phyloP scores from a whole-genome alignment of 2,113 vertebrate species.

The Cisticola juncidis region DNA sequence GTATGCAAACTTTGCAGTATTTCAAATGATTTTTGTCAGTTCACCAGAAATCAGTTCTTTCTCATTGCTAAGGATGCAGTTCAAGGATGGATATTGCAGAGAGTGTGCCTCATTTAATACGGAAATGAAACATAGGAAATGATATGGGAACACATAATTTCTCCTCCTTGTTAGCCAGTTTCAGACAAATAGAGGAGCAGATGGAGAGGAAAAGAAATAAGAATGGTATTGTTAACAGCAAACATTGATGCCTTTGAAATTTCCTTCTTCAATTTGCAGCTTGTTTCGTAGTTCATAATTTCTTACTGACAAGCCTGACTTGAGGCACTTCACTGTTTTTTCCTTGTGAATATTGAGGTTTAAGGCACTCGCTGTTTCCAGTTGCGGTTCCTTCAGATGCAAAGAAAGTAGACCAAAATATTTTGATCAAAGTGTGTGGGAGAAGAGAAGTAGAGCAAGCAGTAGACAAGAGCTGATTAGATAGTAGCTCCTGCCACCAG shows the following conservation, averaged over 20 bases:
- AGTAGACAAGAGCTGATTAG: conserved; percentile 25
- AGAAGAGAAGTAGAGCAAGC: conserved; percentile 9
- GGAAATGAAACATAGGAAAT: neutral
- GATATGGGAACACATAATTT: neutral
- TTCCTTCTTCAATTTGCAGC: neutral
- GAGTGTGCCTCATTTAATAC: neutral
- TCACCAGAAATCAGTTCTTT: neutral
- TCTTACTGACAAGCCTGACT: neutral
- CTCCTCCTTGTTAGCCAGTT: neutral
- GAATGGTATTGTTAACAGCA: neutral
- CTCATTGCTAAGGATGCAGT: neutral
- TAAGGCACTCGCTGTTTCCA: conserved; percentile 6
- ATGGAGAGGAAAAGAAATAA: neutral
- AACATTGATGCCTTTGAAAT: neutral
- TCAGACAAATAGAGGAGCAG: neutral
- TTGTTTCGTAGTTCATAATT: neutral
- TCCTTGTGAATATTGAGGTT: neutral
- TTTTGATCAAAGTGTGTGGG: conserved; percentile 15
- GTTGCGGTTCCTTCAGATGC: neutral
- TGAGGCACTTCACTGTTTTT: neutral
- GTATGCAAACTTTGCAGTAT: neutral
- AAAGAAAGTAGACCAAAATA: conserved; percentile 4
- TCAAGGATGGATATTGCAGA: neutral
- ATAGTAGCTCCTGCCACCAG: neutral
- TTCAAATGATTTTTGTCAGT: neutral